Percentiles rank a stretch among this genome's conserved stretches.
Conservation (phyloP, 2,888 invertebrate species). For the Drosophila austrosaltans region DNA sequence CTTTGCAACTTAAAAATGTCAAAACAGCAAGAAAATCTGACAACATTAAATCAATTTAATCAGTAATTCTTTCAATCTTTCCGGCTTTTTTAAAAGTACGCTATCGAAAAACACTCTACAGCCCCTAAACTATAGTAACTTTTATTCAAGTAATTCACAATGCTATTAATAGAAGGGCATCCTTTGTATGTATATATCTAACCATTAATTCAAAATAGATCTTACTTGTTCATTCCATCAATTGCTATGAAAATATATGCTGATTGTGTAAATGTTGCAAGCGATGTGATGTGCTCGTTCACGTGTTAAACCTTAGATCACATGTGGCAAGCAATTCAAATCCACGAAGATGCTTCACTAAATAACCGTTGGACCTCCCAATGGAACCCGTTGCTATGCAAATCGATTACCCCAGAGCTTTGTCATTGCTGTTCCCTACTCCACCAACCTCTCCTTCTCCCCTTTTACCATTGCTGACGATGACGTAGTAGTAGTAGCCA, state of each 20-base stretch:
- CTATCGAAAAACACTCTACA: too few species aligned
- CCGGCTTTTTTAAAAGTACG: not conserved
- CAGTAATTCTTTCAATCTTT: not conserved
- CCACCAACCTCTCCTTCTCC: slow-evolving; percentile 12
- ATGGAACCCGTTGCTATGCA: slow-evolving; percentile 38
- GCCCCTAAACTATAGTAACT: too few species aligned
- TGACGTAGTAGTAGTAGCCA: slow-evolving; percentile 56
- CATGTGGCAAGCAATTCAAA: slow-evolving; percentile 31
- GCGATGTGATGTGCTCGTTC: slow-evolving; percentile 59
- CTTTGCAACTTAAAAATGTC: too few species aligned
- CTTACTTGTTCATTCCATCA: slow-evolving; percentile 15
- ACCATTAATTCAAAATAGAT: not conserved
- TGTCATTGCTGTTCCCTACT: not conserved
- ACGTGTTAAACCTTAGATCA: slow-evolving; percentile 55
- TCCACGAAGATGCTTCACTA: slow-evolving; percentile 16
- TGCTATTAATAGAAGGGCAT: slow-evolving; percentile 4
- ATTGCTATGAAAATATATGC: slow-evolving; percentile 64
- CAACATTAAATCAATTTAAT: too few species aligned
- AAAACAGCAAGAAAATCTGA: too few species aligned
- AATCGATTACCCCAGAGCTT: slow-evolving; percentile 20
- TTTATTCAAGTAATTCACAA: too few species aligned
- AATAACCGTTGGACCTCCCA: slow-evolving; percentile 16
- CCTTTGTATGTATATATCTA: not conserved
- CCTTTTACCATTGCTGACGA: slow-evolving; percentile 8
- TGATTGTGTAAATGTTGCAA: slow-evolving; percentile 46